These are phyloP conservation scores for Mugil cephalus DNA, from an alignment of 2,113 vertebrate species.

Conservation along the genomic window DNA sequence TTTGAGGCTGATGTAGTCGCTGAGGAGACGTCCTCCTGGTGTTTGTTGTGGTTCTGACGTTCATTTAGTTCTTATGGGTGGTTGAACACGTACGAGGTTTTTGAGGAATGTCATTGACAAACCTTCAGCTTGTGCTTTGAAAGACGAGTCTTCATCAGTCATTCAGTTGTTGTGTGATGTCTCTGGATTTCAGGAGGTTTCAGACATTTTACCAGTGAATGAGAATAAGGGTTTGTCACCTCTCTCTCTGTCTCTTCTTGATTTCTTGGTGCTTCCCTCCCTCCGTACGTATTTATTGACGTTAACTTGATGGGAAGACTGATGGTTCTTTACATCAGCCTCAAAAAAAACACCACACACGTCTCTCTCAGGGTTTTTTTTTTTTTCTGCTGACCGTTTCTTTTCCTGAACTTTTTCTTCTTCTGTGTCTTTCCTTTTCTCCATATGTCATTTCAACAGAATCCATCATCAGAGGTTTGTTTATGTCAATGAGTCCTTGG, in stretches of 20 bases:
- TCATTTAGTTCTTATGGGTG: not conserved
- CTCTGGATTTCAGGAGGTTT: not conserved
- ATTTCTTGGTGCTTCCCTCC: not conserved
- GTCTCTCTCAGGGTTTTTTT: constrained; percentile 58
- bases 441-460: constrained; percentile 48
- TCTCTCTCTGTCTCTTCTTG: not conserved
- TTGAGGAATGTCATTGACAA: too few relatives aligned
- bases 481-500: constrained; percentile 53
- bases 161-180: too few relatives aligned
- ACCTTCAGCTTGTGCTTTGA: too few relatives aligned
- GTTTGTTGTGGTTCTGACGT: not conserved
- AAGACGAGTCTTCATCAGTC: too few relatives aligned
- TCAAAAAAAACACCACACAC: constrained; percentile 37
- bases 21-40: not conserved
- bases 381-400: constrained; percentile 71
- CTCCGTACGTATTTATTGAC: constrained; percentile 78
- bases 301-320: constrained; percentile 72
- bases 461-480: constrained; percentile 69
- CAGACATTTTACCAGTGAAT: not conserved
- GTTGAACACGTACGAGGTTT: too few relatives aligned
- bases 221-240: constrained; percentile 1
- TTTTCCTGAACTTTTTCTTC: constrained; percentile 64
- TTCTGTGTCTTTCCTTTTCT: constrained; percentile 40
- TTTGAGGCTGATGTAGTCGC: too few relatives aligned
- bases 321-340: constrained; percentile 72